Conservation (phyloP, 2,797 vertebrate species). For the Pyrrhura leucotis region DNA sequence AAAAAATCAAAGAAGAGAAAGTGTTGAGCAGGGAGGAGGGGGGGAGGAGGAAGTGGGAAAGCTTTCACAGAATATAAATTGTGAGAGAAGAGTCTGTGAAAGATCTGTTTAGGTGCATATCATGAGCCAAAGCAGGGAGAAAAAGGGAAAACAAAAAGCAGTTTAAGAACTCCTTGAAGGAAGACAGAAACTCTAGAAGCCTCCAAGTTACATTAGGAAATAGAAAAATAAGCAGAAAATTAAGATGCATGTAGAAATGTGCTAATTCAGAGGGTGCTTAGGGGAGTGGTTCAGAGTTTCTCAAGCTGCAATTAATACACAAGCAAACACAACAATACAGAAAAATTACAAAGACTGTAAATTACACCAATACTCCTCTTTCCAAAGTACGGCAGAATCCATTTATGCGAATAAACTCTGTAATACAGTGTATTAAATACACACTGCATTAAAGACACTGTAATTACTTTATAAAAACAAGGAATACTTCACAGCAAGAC, state of each 20-base stretch:
- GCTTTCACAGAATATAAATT: constrained; percentile 46
- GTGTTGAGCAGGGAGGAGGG: not conserved
- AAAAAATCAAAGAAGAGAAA: not conserved
- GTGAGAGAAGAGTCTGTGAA: constrained; percentile 40
- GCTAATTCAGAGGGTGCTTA: not conserved
- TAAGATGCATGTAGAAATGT: not conserved
- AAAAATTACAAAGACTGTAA: not conserved
- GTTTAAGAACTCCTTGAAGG: not conserved
- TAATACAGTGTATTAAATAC: constrained; percentile 18
- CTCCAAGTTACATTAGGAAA: not conserved
- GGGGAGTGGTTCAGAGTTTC: not conserved
- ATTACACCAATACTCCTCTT: not conserved
- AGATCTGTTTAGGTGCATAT: constrained; percentile 30
- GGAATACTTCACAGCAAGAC: constrained; percentile 34
- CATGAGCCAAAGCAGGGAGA: not conserved
- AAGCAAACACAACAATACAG: not conserved
- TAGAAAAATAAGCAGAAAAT: constrained; percentile 4
- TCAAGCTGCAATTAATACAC: not conserved
- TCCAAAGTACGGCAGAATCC: not conserved
- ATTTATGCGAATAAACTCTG: not conserved
- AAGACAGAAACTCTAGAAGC: not conserved
- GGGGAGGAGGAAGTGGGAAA: constrained; percentile 29
- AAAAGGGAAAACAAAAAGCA: constrained; percentile 30
- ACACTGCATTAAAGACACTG: constrained; percentile 9
- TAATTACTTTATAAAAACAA: constrained; percentile 54